phyloP scores from a whole-genome alignment of 2,797 vertebrate species.

The Macroramphosus scolopax region DNA sequence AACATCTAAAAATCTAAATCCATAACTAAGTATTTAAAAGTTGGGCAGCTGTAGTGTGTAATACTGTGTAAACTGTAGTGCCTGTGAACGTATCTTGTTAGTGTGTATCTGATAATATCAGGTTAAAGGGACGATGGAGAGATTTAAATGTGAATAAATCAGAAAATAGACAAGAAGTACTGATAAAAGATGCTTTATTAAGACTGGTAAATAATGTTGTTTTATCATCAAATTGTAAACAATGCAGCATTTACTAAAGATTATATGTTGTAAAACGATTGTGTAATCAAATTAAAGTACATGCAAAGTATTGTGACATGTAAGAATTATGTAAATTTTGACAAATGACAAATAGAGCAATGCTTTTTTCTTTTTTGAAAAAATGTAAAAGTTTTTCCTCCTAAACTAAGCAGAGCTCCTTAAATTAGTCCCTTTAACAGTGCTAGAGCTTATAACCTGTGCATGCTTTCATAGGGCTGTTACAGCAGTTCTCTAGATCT shows the following conservation, averaged over 20 bases:
- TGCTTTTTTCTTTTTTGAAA: slow-evolving; percentile 57
- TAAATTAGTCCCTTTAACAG: slow-evolving; percentile 82
- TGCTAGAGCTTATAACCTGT: slow-evolving; percentile 74
- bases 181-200: slow-evolving; percentile 90
- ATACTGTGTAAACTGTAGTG: slow-evolving; percentile 98
- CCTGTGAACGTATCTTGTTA: slow-evolving; percentile 79
- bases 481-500: slow-evolving; percentile 66
- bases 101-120: slow-evolving; percentile 96
- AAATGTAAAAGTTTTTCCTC: slow-evolving; percentile 67
- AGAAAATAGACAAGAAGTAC: slow-evolving; percentile 88
- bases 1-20: slow-evolving; percentile 99
- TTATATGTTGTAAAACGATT: slow-evolving; percentile 75
- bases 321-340: slow-evolving; percentile 74
- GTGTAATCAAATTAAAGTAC: slow-evolving; percentile 82
- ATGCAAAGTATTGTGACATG: slow-evolving; percentile 68
- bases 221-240: slow-evolving; percentile 83
- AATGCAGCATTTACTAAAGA: slow-evolving; percentile 97
- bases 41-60: slow-evolving; percentile 98
- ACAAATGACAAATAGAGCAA: slow-evolving; percentile 70
- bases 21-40: slow-evolving; percentile 98
- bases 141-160: slow-evolving; percentile 97
- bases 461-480: slow-evolving; percentile 77
- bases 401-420: slow-evolving; percentile 72
- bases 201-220: slow-evolving; percentile 92
- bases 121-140: slow-evolving; percentile 99